Evolutionary conservation across 2,797 vertebrate genomes (phyloP), one percentile per base, ranked within the genome.

Genomic region (Clamator glandarius): DNA sequence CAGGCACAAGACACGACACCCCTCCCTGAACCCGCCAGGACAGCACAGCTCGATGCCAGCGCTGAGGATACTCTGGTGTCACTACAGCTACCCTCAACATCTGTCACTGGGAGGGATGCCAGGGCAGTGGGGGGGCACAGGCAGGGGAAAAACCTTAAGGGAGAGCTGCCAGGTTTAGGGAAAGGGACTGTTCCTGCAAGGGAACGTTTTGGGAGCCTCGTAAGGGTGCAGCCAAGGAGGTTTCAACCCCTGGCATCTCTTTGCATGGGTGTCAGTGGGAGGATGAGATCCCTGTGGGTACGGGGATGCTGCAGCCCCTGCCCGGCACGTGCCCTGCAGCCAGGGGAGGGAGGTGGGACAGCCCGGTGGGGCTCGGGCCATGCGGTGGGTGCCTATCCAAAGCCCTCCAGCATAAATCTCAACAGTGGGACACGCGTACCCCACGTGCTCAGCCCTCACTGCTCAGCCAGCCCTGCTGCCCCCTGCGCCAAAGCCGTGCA

Each of bases 291-390:
- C 54, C 46, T 1, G 0, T 0, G 0, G 26, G n/a, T 52, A 36
- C 4, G 19, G 31, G 21, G 69, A 20, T 7, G 36, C 8, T 35
- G 61, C 61, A 84, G 63, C 3, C 46, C 42, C 35, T 26, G 64
- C n/a, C 28, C 3, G 0, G 28, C n/a, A 2, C 0, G 2, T 48
- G 18, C 11, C 44, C 76, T 5, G 13, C 2, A 15, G 12, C 24
- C 23, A 9, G 0, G 1, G 41, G n/a, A 74, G 35, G 33, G 25
- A 25, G 8, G 21, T 0, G 2, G 64, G 64, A 52, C 1, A 6
- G 46, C 20, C 35, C 2, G 14, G 50, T 12, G 73, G 52, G 57
- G 21, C n/a, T 68, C n/a, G 12, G 41, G 10, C 3, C 24, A 9
- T 2, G 0, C 0, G 1, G n/a, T n/a, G 73, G 36, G 5, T 77